Evolutionary conservation across 2,797 vertebrate genomes (phyloP).

Genomic region (Microhierax caerulescens): DNA sequence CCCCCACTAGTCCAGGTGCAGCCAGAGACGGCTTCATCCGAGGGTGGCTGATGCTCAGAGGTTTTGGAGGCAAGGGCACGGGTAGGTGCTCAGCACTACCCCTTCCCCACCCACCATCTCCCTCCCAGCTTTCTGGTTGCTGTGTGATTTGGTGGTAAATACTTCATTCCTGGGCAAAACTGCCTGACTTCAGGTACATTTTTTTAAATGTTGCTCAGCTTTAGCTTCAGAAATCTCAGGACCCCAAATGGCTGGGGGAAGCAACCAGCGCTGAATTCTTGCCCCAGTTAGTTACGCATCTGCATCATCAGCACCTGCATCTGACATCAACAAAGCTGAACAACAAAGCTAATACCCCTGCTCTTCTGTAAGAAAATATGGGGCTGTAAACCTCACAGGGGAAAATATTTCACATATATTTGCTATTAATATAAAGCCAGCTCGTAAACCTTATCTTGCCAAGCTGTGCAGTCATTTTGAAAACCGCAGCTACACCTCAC

Average conservation of each 20-base stretch:
- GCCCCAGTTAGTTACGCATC: neutral
- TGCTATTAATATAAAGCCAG: constrained; percentile 11
- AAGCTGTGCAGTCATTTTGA: neutral
- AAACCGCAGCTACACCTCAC: neutral
- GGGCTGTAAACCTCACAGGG: neutral
- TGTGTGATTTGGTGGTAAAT: neutral
- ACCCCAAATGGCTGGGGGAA: neutral
- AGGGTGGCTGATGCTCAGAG: neutral
- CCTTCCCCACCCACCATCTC: neutral
- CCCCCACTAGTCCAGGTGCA: rapidly evolving
- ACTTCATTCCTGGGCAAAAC: neutral
- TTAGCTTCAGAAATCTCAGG: neutral
- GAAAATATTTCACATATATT: constrained; percentile 4
- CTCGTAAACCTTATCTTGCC: neutral
- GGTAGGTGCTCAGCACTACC: neutral
- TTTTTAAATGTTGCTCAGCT: neutral
- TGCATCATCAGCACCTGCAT: neutral
- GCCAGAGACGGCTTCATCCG: neutral
- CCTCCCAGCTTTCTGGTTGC: neutral
- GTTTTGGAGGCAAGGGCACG: neutral
- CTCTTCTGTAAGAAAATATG: neutral
- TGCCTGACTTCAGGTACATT: neutral
- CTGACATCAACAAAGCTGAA: neutral
- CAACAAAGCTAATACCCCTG: neutral
- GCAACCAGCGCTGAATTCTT: neutral